Conservation (phyloP, 2,797 vertebrate species). For the Diplodus puntazzo region DNA sequence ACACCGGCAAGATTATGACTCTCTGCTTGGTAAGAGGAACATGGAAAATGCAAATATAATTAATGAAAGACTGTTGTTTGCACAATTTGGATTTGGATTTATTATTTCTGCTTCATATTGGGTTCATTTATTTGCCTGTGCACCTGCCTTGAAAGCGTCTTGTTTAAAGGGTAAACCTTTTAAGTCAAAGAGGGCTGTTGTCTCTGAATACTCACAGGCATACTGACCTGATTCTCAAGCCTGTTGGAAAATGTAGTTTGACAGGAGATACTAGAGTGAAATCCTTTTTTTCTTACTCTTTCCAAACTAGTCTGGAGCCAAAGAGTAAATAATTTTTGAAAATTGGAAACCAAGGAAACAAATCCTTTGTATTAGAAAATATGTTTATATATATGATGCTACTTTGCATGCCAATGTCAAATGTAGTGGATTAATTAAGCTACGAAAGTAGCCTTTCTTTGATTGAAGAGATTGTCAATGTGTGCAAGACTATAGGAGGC, state of each 20-base stretch:
- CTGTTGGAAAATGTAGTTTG: constrained; percentile 4
- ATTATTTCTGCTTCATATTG: background rate
- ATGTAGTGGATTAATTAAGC: background rate
- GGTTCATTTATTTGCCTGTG: background rate
- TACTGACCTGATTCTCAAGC: constrained; percentile 4
- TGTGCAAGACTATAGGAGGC: background rate
- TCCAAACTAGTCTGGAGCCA: background rate
- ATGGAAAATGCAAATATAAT: background rate
- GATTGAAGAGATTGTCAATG: background rate
- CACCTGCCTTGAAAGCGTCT: background rate
- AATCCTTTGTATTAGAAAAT: background rate
- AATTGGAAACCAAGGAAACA: background rate
- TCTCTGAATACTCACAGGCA: background rate
- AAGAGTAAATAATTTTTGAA: background rate
- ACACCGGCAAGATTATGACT: constrained; percentile 91
- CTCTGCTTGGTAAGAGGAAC: constrained; percentile 89
- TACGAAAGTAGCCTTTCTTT: background rate
- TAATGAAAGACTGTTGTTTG: background rate
- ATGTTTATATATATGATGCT: background rate
- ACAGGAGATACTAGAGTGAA: constrained; percentile 13
- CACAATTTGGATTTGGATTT: background rate
- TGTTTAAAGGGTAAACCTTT: background rate
- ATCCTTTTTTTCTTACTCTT: background rate
- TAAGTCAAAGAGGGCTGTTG: background rate
- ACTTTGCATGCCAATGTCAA: background rate